Evolutionary conservation across 1,140 invertebrate species (phyloP).

Genomic region (Diachasma alloeum): DNA sequence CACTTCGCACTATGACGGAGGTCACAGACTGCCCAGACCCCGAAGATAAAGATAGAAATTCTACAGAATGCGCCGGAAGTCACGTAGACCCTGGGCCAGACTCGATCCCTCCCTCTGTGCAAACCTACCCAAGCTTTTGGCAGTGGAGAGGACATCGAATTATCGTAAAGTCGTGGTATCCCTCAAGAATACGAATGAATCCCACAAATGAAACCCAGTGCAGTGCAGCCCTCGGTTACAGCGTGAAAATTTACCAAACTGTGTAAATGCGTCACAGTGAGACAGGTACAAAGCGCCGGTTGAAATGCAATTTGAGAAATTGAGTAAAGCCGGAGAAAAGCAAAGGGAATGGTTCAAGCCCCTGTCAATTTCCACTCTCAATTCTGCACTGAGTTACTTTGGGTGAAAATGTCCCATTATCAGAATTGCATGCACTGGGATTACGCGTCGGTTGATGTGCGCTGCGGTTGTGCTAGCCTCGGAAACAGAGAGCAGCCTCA

Average conservation of each 20-base stretch:
- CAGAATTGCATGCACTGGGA: not conserved
- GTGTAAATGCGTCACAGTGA: constrained; percentile 3
- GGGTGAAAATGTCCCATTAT: not conserved
- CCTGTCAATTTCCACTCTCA: not conserved
- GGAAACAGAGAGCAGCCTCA: too few species aligned
- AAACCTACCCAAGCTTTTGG: constrained; percentile 13
- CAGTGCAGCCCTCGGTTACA: not conserved
- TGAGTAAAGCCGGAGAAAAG: not conserved
- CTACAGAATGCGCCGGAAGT: constrained; percentile 16
- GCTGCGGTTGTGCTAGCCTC: too few species aligned
- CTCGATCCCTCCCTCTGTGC: not conserved
- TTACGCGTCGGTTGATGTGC: too few species aligned
- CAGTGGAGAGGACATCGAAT: constrained; percentile 24
- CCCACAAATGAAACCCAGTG: not conserved
- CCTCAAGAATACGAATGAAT: constrained; percentile 29
- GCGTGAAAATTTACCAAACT: constrained; percentile 17
- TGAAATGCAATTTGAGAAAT: constrained; percentile 10
- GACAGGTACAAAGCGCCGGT: not conserved
- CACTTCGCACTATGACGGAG: not conserved
- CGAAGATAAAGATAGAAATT: not conserved
- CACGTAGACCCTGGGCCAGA: constrained; percentile 13
- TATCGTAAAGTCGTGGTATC: constrained; percentile 29
- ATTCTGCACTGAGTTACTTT: not conserved
- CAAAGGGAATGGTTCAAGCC: not conserved
- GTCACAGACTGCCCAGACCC: not conserved